Evolutionary conservation across 2,113 vertebrate species (phyloP).

Genomic region (Casuarius casuarius): DNA sequence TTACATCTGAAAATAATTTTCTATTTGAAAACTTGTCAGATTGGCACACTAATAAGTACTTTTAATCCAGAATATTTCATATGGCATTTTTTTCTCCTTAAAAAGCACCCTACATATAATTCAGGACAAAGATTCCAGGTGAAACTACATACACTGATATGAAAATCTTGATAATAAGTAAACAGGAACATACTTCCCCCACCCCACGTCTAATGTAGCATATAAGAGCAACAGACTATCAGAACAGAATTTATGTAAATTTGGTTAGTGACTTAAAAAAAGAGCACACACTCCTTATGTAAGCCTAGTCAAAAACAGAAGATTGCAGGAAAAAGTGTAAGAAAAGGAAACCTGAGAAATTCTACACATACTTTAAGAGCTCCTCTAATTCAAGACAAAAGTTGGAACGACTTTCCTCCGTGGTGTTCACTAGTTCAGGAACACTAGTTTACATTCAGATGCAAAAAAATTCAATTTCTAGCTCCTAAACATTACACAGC

Average conservation of each 20-base stretch:
- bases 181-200: neutral
- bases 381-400: neutral
- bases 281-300: neutral
- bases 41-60: neutral
- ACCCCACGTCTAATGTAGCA: neutral
- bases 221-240: neutral
- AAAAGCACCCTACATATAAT: neutral
- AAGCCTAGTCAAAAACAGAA: neutral
- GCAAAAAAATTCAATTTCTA: neutral
- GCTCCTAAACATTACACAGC: neutral
- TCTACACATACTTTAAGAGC: neutral
- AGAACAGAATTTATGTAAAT: neutral
- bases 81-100: neutral
- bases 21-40: neutral
- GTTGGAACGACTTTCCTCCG: neutral
- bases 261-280: neutral
- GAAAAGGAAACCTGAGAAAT: neutral
- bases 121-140: neutral
- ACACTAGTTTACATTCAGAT: neutral
- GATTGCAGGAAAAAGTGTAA: neutral
- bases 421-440: neutral
- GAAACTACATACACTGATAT: neutral
- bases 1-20: neutral
- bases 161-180: neutral
- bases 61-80: neutral